Conservation (phyloP, 2,888 invertebrate genomes). For the Sericinus montela region DNA sequence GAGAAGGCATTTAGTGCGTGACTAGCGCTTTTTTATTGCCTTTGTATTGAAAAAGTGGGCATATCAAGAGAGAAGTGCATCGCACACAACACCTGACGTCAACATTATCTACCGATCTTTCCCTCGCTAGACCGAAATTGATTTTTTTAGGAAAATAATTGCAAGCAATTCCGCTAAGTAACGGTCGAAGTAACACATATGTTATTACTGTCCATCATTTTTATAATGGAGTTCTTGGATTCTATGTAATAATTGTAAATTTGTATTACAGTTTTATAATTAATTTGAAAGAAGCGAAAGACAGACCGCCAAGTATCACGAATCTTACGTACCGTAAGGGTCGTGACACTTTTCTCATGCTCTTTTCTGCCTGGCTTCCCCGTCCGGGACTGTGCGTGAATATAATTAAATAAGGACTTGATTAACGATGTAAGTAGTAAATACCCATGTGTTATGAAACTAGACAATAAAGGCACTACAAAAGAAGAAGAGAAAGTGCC, state of each 20-base stretch:
- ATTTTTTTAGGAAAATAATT: slow-evolving; percentile 45
- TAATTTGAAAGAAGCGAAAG: slow-evolving; percentile 23
- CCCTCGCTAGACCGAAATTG: slow-evolving; percentile 33
- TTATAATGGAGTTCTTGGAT: slow-evolving; percentile 50
- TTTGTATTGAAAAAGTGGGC: slow-evolving; percentile 69
- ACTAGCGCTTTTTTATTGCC: slow-evolving; percentile 72
- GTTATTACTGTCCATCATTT: slow-evolving; percentile 51
- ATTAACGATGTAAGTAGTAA: too few species aligned
- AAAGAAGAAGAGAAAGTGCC: too few species aligned
- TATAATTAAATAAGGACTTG: too few species aligned
- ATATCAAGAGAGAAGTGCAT: slow-evolving; percentile 36
- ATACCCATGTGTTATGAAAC: too few species aligned
- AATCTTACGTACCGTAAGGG: too few species aligned
- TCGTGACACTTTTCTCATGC: too few species aligned
- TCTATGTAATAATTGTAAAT: slow-evolving; percentile 37
- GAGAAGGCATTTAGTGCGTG: slow-evolving; percentile 71
- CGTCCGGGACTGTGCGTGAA: too few species aligned
- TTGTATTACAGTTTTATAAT: slow-evolving; percentile 34
- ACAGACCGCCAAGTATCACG: too few species aligned
- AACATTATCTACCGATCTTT: slow-evolving; percentile 39
- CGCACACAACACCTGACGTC: slow-evolving; percentile 50
- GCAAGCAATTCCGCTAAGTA: slow-evolving; percentile 56
- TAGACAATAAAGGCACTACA: too few species aligned
- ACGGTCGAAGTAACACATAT: slow-evolving; percentile 25
- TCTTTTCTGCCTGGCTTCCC: too few species aligned